Evolutionary conservation across 53 echinoderm and acorn worm species (phyloP).

Genomic region (Henricia sp.): DNA sequence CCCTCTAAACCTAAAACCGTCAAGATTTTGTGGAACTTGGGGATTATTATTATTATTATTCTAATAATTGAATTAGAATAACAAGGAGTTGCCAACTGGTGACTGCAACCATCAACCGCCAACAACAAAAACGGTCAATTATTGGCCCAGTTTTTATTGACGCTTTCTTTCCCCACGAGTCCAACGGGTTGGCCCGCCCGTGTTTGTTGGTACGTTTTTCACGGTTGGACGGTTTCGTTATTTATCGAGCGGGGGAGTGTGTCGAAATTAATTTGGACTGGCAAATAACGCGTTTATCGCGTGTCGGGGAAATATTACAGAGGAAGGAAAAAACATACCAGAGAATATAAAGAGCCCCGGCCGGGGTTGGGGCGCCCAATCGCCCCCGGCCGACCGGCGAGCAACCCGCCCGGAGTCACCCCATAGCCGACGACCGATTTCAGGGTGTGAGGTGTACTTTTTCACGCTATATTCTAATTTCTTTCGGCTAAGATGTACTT

Average conservation of each 20-base stretch:
- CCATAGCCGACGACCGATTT: not conserved
- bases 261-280: slow-evolving; percentile 62
- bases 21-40: too few relatives aligned
- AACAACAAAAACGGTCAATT: too few relatives aligned
- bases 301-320: not conserved
- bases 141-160: too few relatives aligned
- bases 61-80: too few relatives aligned
- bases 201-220: slow-evolving; percentile 43
- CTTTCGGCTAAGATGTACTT: too few relatives aligned
- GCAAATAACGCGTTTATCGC: slow-evolving; percentile 14
- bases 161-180: too few relatives aligned
- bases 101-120: too few relatives aligned
- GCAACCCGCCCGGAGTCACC: slow-evolving; percentile 5
- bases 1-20: too few relatives aligned
- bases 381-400: slow-evolving; percentile 1
- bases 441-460: slow-evolving; percentile 54
- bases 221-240: slow-evolving; percentile 48
- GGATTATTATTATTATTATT: too few relatives aligned
- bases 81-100: too few relatives aligned
- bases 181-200: too few relatives aligned
- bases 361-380: not conserved
- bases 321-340: not conserved
- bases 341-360: not conserved
- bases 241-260: slow-evolving; percentile 59
- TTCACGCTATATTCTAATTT: too few relatives aligned